Conservation (phyloP, 2,888 invertebrate species). For the Volucella inflata region DNA sequence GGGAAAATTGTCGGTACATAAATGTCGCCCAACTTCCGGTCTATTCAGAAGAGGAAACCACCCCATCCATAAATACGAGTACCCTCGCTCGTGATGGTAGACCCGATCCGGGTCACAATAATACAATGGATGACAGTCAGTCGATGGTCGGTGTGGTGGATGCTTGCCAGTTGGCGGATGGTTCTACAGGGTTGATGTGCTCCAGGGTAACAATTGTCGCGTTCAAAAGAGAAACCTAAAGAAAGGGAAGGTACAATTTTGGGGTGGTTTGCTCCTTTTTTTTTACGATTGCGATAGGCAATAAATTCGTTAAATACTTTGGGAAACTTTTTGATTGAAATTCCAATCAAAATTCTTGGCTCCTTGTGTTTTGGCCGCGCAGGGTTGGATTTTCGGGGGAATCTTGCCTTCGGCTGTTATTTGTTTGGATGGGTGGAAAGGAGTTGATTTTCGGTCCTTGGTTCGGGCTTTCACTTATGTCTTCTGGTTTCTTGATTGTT, state of each 20-base stretch:
- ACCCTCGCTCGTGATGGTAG: conserved; percentile 18
- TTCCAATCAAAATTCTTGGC: conserved; percentile 69
- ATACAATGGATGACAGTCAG: background rate
- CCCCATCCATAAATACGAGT: background rate
- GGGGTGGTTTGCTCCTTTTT: conserved; percentile 27
- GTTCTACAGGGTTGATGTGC: background rate
- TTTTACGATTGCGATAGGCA: conserved; percentile 68
- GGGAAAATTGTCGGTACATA: conserved; percentile 72
- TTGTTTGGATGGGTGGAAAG: no score
- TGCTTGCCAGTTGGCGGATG: background rate
- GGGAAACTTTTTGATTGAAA: conserved; percentile 71
- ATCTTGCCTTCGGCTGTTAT: background rate
- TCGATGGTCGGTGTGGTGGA: background rate
- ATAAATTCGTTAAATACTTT: conserved; percentile 74
- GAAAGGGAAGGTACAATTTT: conserved; percentile 36
- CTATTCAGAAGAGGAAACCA: conserved; percentile 56
- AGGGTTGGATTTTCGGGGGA: background rate
- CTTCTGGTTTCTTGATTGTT: background rate
- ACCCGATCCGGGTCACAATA: conserved; percentile 49
- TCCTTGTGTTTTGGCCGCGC: conserved; percentile 33
- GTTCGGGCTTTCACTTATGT: no score
- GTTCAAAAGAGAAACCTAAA: conserved; percentile 33
- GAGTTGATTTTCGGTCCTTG: no score
- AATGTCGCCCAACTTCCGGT: conserved; percentile 71
- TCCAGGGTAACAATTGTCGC: conserved; percentile 46